phyloP scores from a whole-genome alignment of 2,797 vertebrate species.

The Protosalanx chinensis region DNA sequence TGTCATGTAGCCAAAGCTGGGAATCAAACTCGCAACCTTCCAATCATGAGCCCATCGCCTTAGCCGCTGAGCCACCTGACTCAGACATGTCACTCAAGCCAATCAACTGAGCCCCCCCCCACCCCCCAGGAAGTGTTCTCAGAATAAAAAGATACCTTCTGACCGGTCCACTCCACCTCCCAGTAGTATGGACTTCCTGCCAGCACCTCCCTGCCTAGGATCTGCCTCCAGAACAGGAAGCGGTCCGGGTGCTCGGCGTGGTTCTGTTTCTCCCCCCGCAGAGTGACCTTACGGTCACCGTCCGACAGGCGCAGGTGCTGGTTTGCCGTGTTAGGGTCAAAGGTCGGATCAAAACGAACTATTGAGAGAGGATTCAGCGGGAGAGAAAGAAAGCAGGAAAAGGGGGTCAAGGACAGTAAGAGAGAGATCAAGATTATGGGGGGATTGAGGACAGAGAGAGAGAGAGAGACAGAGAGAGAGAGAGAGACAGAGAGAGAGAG shows the following conservation, averaged over 20 bases:
- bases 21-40: no score
- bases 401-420: background rate
- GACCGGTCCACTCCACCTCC: constrained; percentile 77
- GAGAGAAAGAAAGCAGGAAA: background rate
- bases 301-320: constrained; percentile 69
- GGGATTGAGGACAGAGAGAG: background rate
- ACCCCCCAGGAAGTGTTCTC: no score
- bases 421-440: background rate
- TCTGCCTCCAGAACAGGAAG: constrained; percentile 76
- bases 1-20: no score
- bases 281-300: constrained; percentile 57
- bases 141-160: constrained; percentile 53
- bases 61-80: no score
- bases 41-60: no score
- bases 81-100: no score
- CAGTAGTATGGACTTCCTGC: constrained; percentile 76
- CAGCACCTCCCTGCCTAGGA: constrained; percentile 71
- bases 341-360: constrained; percentile 70
- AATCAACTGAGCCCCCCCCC: no score
- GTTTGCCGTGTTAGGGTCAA: constrained; percentile 69
- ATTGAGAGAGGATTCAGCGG: background rate
- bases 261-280: constrained; percentile 66
- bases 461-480: no score
- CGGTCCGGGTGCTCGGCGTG: constrained; percentile 68
- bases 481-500: no score